These are phyloP conservation scores for Aspidiotus rigidus DNA, from an alignment of 2,888 invertebrate genomes.

Conservation along the genomic window DNA sequence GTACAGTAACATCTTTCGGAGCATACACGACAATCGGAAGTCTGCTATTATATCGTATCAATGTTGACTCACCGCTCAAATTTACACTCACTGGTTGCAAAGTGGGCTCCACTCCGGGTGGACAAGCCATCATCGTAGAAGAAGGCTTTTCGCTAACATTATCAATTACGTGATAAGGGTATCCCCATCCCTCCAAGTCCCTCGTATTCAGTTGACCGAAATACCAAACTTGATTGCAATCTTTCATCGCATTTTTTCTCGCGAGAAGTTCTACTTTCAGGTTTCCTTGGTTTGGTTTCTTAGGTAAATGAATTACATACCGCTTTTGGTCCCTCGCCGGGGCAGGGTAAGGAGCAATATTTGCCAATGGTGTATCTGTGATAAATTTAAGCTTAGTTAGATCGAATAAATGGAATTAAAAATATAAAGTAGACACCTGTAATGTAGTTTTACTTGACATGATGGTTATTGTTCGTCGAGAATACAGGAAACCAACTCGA, in stretches of 20 bases:
- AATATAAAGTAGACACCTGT: too few relatives aligned
- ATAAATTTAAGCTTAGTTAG: too few relatives aligned
- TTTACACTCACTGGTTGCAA: constrained; percentile 3
- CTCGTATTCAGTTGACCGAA: background rate
- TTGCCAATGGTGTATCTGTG: background rate
- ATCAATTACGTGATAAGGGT: background rate
- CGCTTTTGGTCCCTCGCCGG: background rate
- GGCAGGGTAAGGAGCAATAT: background rate
- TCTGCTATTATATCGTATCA: background rate
- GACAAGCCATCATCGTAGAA: constrained; percentile 3
- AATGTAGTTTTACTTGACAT: too few relatives aligned
- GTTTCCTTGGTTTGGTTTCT: background rate
- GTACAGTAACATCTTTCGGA: background rate
- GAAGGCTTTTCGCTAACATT: background rate
- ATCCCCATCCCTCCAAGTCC: background rate
- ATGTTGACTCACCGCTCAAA: background rate
- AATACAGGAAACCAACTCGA: too few relatives aligned
- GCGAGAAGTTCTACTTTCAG: background rate
- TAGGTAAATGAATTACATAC: background rate
- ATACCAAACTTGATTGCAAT: constrained; percentile 4
- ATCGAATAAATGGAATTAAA: too few relatives aligned
- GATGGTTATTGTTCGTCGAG: too few relatives aligned
- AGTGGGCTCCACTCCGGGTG: background rate
- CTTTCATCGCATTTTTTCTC: constrained; percentile 1
- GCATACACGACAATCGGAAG: constrained; percentile 1